Evolutionary conservation across 1,140 invertebrate species (phyloP), one percentile per base, ranked within the genome.

Genomic region (Drosophila lacertosa): DNA sequence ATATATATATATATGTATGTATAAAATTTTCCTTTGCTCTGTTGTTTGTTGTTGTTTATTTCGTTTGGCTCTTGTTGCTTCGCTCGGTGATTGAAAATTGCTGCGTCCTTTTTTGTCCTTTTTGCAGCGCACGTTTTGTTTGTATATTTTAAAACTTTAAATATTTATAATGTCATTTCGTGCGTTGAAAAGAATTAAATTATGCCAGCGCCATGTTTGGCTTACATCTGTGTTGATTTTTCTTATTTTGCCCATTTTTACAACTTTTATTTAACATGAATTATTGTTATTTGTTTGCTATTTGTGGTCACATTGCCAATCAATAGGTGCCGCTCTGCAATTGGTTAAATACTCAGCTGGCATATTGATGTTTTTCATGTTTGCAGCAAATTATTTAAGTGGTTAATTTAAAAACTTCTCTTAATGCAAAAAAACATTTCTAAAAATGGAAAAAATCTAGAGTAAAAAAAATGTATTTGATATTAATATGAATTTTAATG

Each of bases 241-340:
- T 35, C 20, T 63, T 53, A 39, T 16, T n/a, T 22, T 42, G 3
- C n/a, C n/a, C n/a, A n/a, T n/a, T 62, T 16, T 37, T 58, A 29
- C 26, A 16, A 44, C 39, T 65, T 57, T 47, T 50, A 62, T 76
- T 79, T 65, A 76, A 79, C 35, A 65, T 73, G n/a, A 76, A 80
- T 80, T 63, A 67, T 69, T 71, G 45, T 70, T 83, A 59, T 65
- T 73, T 84, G 45, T 53, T 58, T 44, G 54, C 58, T 68, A 63
- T 55, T 78, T 80, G 78, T 32, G 74, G 78, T 74, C 35, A 29
- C 53, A 66, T 70, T 35, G 45, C 18, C 18, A 44, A 47, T 51
- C 24, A 42, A 32, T 48, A 47, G 42, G n/a, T n/a, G n/a, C n/a
- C n/a, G n/a, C n/a, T n/a, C n/a, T n/a, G n/a, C n/a, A n/a, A n/a